Conservation (phyloP, 2,888 invertebrate genomes). For the Philereme vetulata region DNA sequence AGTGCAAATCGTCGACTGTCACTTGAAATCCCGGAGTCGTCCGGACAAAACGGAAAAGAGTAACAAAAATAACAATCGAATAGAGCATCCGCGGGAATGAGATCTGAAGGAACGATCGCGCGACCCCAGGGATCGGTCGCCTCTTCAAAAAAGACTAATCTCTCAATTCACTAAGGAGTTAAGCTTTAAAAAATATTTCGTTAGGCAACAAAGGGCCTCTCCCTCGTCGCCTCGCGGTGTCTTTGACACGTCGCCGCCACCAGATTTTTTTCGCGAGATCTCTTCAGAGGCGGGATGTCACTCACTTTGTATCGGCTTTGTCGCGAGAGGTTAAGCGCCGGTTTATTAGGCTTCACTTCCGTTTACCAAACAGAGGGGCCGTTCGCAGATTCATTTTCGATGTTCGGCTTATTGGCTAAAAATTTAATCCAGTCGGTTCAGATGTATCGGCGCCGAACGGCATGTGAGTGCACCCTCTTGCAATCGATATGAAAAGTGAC, state of each 20-base stretch:
- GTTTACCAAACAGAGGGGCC: conserved; percentile 76
- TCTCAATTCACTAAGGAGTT: conserved; percentile 85
- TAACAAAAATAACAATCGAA: conserved; percentile 83
- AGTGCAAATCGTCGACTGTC: conserved; percentile 82
- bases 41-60: conserved; percentile 73
- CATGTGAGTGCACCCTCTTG: conserved; percentile 59
- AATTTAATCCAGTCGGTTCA: conserved; percentile 54
- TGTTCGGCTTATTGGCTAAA: conserved; percentile 55
- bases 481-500: conserved; percentile 78
- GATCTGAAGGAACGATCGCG: conserved; percentile 82
- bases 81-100: conserved; percentile 82
- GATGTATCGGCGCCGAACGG: conserved; percentile 58
- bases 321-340: conserved; percentile 80
- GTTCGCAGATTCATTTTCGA: conserved; percentile 62
- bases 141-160: conserved; percentile 85
- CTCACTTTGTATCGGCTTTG: conserved; percentile 83
- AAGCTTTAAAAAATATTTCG: conserved; percentile 83
- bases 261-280: conserved; percentile 79
- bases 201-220: conserved; percentile 79
- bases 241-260: conserved; percentile 81
- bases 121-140: conserved; percentile 84
- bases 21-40: conserved; percentile 75
- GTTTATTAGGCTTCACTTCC: conserved; percentile 82
- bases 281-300: conserved; percentile 79
- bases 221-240: conserved; percentile 74